A percentile compares a stretch with the other conserved stretches of the same genome.
Evolutionary conservation across 2,797 vertebrate genomes (phyloP).

Genomic region (Oryzias sinensis): DNA sequence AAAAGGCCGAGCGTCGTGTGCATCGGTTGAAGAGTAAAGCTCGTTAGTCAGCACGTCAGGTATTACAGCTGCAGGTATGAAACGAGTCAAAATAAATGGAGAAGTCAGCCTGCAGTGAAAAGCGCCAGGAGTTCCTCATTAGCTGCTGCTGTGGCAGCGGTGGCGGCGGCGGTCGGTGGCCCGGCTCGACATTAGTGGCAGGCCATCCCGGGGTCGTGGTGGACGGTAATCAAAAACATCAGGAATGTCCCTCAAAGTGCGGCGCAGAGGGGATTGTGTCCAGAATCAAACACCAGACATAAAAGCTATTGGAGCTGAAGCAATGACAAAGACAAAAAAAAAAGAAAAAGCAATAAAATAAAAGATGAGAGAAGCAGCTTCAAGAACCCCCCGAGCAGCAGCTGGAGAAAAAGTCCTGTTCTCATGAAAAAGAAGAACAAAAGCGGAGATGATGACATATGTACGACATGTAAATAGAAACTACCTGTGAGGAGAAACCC

Average conservation of each 20-base stretch:
- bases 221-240: constrained; percentile 66
- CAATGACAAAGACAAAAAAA: constrained; percentile 13
- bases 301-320: constrained; percentile 2
- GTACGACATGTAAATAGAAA: constrained; percentile 36
- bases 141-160: constrained; percentile 42
- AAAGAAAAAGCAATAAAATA: constrained; percentile 5
- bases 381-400: constrained; percentile 7
- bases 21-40: constrained; percentile 36
- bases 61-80: constrained; percentile 48
- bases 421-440: constrained; percentile 24
- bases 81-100: constrained; percentile 50
- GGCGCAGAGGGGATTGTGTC: constrained; percentile 18
- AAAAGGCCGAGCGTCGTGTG: constrained; percentile 26
- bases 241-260: constrained; percentile 52
- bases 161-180: constrained; percentile 35
- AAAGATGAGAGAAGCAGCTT: constrained; percentile 16
- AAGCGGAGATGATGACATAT: constrained; percentile 22
- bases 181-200: constrained; percentile 28
- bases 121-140: constrained; percentile 56
- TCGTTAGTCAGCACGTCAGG: constrained; percentile 50
- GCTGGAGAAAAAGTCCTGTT: constrained; percentile 10
- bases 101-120: constrained; percentile 36
- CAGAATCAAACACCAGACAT: constrained; percentile 19
- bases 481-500: constrained; percentile 16
- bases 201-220: constrained; percentile 49